Base-by-base conservation (phyloP, 2,113 vertebrate species). In the Mustela lutreola region DNA sequence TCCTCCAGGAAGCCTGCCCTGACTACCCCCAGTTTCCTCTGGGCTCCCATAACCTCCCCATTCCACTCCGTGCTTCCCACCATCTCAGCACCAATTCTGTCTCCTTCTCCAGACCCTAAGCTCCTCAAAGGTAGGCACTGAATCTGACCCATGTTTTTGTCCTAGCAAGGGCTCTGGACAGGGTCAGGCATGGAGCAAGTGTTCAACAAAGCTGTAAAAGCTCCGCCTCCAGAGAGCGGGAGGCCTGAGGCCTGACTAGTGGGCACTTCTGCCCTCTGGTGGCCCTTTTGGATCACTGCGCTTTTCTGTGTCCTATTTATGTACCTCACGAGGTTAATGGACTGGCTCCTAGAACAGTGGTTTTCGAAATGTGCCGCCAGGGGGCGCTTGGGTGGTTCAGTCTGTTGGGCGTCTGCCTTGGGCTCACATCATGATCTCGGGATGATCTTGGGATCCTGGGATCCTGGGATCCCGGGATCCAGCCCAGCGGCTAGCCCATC, bases 191-290 rank as follows among this genome's bases (percentile, higher is more conserved):
- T 56, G 53, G 39, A 67, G 63, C 39, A 71, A 78, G 58, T 0
- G 4, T 21, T 60, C 14, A n/a, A 53, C 14, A 15, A 11, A 88
- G 21, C 10, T 21, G 16, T 7, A 22, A 22, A 45, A 90, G 9
- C 45, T 42, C 73, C 24, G 10, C 26, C 42, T 21, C 28, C 28
- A 48, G 45, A 9, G 18, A 26, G 21, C 28, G 16, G 50, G 62
- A 2, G 0, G 5, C 7, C 11, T 15, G 33, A 39, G 10, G 50
- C 36, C 88, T 28, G 63, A 62, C 7, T 33, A 14, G 8, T 80
- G 95, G 19, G n/a, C 12, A 2, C 50, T 31, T 95, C 95, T 97
- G 63, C 88, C 88, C 92, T 97, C 98, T 98, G 63, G 90, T 94
- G 98, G 71, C 24, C 45, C 45, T n/a, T 62, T 81, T 53, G 28